Base-by-base conservation (phyloP, 2,888 invertebrate genomes). In the Cataglyphis altisquamis region DNA sequence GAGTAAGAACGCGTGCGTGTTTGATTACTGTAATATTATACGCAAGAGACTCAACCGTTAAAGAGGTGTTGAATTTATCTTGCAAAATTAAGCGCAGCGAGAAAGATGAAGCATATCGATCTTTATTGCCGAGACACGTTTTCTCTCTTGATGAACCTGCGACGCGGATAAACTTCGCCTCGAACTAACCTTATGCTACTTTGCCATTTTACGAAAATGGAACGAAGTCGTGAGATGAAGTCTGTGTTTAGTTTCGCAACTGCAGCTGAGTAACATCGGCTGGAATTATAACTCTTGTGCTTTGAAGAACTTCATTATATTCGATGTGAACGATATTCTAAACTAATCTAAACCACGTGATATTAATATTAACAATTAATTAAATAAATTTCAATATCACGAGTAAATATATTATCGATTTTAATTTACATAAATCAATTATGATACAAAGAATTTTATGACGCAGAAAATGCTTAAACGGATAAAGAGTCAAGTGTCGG, bases 371-470 rank as follows among this genome's bases (percentile, higher is more conserved):
- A 9, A n/a, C 3, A 25, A 29, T 60, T 29, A 64, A 52, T 66
- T 66, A 25, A 75, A 52, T 52, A 15, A 77, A 77, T 77, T 39
- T 21, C 67, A 18, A 75, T 52, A n/a, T 52, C 29, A n/a, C 52
- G n/a, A 52, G 12, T 3, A 66, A 39, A 66, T 55, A n/a, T 21
- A 5, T 5, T 18, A 25, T 36, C n/a, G 52, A 12, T 18, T 25
- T 77, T 67, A 67, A 67, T 66, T 36, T 52, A 36, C 68, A 55
- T 48, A 48, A 63, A 36, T 39, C 25, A 67, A 39, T 29, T 25
- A 75, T 64, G 36, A 12, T 39, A 55, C 39, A 67, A n/a, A 52
- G n/a, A 29, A 29, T 36, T 52, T 39, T 18, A 15, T 25, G 39
- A 77, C n/a, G 25, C 25, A 52, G 29, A 55, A 52, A 67, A 21